Percentiles rank a stretch among this genome's conserved stretches.
Evolutionary conservation across 2,113 vertebrate genomes (phyloP).

Genomic region (Myodes glareolus): DNA sequence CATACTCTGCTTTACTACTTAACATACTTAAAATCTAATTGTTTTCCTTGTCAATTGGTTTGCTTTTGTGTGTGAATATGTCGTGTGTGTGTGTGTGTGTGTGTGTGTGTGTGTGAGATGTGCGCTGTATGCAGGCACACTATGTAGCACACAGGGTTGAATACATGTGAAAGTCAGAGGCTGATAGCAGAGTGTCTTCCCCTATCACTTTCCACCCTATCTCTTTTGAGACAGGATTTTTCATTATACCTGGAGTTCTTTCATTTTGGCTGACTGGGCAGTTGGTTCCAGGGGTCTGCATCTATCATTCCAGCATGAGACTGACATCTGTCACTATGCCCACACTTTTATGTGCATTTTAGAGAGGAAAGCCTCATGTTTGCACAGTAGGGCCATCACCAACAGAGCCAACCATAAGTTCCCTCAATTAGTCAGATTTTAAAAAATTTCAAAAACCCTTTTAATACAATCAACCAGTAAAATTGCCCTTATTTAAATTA

Average conservation of each 20-base stretch:
- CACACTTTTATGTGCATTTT: not conserved
- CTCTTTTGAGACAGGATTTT: not conserved
- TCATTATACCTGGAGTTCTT: not conserved
- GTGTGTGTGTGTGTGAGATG: not conserved
- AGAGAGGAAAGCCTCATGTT: not conserved
- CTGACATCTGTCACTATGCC: too few species aligned
- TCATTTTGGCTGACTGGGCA: not conserved
- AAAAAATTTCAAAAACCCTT: not conserved
- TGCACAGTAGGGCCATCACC: not conserved
- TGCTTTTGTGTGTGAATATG: not conserved
- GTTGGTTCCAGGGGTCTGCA: not conserved
- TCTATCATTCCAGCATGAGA: not conserved
- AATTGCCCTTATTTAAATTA: not conserved
- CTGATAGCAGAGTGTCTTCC: not conserved
- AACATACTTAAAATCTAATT: not conserved
- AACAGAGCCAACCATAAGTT: not conserved
- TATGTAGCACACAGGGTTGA: not conserved
- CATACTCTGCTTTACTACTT: not conserved
- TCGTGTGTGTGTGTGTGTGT: not conserved
- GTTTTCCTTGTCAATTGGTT: constrained; percentile 17
- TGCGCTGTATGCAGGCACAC: not conserved
- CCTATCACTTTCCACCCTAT: too few species aligned
- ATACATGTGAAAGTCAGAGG: not conserved
- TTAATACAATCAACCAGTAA: not conserved
- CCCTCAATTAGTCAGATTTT: not conserved